Percentiles rank a stretch among this genome's conserved stretches.
phyloP scores from a whole-genome alignment of 2,888 invertebrate genomes.

The Scotopteryx bipunctaria region DNA sequence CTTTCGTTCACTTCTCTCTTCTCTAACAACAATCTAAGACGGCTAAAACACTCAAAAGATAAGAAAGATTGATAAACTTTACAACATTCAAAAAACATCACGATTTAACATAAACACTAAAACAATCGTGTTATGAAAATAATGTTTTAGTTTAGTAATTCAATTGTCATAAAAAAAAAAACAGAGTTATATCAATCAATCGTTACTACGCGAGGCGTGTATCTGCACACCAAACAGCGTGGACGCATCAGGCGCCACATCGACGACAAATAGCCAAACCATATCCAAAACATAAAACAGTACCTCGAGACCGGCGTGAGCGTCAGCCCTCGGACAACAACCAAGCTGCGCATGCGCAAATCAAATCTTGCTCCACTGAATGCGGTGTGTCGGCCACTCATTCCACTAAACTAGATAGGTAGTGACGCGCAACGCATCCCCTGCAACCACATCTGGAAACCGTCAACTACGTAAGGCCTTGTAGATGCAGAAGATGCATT shows the following conservation, averaged over 20 bases:
- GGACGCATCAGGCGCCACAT: constrained; percentile 69
- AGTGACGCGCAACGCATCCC: constrained; percentile 75
- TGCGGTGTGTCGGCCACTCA: constrained; percentile 83
- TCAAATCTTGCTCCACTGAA: constrained; percentile 78
- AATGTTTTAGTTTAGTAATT: not conserved
- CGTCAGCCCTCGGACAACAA: constrained; percentile 77
- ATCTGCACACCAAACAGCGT: constrained; percentile 70
- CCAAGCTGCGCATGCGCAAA: constrained; percentile 81
- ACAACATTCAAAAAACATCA: not conserved
- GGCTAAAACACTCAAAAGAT: constrained; percentile 54
- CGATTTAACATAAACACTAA: not conserved
- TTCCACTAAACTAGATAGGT: constrained; percentile 76
- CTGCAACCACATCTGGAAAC: constrained; percentile 66
- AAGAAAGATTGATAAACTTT: constrained; percentile 68
- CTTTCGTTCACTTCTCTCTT: constrained; percentile 52
- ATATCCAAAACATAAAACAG: constrained; percentile 69
- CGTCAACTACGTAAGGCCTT: constrained; percentile 45
- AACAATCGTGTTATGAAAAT: constrained; percentile 27
- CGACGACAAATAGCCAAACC: constrained; percentile 77
- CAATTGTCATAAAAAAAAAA: not conserved
- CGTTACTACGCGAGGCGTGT: constrained; percentile 62
- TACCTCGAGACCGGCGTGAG: constrained; percentile 73
- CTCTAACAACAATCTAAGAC: constrained; percentile 51
- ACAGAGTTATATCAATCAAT: constrained; percentile 64
- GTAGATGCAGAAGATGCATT: constrained; percentile 70